Evolutionary conservation across 2,888 invertebrate species (phyloP).

Genomic region (Drosophila mettleri): DNA sequence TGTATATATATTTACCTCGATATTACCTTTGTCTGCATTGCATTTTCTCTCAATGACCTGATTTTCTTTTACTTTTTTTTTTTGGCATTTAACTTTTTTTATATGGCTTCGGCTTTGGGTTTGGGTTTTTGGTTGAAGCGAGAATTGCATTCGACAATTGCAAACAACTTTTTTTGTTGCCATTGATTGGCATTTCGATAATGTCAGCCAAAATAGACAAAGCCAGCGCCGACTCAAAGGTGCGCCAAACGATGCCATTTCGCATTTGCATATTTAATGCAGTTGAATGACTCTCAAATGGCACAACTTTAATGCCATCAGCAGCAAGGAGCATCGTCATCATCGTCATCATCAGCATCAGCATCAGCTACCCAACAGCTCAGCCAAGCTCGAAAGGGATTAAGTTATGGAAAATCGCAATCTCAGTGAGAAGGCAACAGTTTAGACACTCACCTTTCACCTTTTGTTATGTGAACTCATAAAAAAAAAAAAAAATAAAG

Average conservation of each 20-base stretch:
- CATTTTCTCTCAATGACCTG: conserved; percentile 18
- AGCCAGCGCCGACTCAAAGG: conserved; percentile 44
- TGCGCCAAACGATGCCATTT: conserved; percentile 55
- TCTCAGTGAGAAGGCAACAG: conserved; percentile 30
- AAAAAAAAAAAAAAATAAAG: too few relatives aligned
- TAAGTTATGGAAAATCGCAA: conserved; percentile 46
- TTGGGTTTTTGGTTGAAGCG: neutral
- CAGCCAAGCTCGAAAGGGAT: conserved; percentile 29
- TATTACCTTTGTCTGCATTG: conserved; percentile 9
- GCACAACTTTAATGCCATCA: conserved; percentile 52
- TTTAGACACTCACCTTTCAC: conserved; percentile 52
- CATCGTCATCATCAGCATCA: neutral
- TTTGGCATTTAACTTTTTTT: conserved; percentile 24
- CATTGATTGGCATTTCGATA: conserved; percentile 69
- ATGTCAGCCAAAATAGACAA: conserved; percentile 47
- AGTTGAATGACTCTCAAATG: conserved; percentile 61
- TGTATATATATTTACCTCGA: neutral
- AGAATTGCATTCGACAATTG: conserved; percentile 32
- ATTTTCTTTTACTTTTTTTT: conserved; percentile 14
- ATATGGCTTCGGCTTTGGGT: conserved; percentile 11
- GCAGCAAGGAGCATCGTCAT: neutral
- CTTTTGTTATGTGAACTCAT: conserved; percentile 30
- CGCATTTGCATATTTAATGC: conserved; percentile 73
- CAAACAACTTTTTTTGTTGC: conserved; percentile 36
- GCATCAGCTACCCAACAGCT: conserved; percentile 1